phyloP scores from a whole-genome alignment of 2,797 vertebrate species.

The Smutsia gigantea region DNA sequence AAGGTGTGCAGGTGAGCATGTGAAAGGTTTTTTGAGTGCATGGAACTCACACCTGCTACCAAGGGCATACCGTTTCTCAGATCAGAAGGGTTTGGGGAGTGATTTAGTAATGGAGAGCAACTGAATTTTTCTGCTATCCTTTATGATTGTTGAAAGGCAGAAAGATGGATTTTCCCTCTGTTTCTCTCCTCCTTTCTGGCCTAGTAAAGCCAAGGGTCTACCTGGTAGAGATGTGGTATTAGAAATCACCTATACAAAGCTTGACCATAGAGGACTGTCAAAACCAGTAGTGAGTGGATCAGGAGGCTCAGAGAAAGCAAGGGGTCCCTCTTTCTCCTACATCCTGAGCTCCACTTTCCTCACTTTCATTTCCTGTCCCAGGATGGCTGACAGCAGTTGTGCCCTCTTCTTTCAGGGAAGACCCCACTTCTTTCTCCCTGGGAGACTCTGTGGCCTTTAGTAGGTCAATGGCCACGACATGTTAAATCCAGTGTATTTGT shows the following conservation, averaged over 20 bases:
- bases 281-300: neutral
- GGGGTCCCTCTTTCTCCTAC: neutral
- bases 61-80: neutral
- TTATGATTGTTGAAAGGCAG: neutral
- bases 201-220: neutral
- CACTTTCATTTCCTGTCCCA: neutral
- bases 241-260: neutral
- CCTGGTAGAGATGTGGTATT: neutral
- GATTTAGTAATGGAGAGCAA: neutral
- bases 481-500: neutral
- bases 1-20: neutral
- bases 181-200: neutral
- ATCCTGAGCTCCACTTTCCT: neutral
- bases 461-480: neutral
- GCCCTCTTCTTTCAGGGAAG: neutral
- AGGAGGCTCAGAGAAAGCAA: neutral
- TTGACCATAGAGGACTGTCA: neutral
- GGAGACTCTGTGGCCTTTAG: neutral
- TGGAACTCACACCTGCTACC: neutral
- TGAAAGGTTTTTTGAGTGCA: neutral
- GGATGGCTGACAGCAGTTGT: neutral
- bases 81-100: neutral
- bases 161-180: neutral
- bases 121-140: neutral
- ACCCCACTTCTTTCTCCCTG: neutral